phyloP scores from a whole-genome alignment of 92 coral and sea anemone genomes.

The Scolanthus callimorphus region DNA sequence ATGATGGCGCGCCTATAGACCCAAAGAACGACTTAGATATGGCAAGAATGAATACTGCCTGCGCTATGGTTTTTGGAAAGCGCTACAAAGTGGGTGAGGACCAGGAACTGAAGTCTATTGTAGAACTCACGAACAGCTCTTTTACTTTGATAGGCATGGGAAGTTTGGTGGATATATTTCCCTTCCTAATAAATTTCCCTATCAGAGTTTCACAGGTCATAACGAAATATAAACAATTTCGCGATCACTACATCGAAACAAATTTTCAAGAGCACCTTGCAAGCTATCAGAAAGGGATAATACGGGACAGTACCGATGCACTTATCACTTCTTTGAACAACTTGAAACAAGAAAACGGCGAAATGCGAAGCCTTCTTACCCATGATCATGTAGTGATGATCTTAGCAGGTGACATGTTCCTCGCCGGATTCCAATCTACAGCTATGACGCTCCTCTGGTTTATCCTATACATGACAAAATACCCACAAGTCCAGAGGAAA shows the following conservation, averaged over 20 bases:
- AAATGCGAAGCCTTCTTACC: constrained; percentile 23
- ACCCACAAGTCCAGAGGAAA: constrained; percentile 63
- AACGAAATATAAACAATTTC: constrained; percentile 57
- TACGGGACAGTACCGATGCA: constrained; percentile 85
- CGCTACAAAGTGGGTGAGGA: constrained; percentile 64
- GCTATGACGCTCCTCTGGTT: no score
- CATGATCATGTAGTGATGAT: constrained; percentile 72
- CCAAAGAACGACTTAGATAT: constrained; percentile 43
- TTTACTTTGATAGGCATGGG: background rate
- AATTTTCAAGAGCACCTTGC: constrained; percentile 57
- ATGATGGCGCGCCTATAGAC: constrained; percentile 44
- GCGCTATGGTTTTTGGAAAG: no score
- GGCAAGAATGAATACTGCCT: constrained; percentile 50
- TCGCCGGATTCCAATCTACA: constrained; percentile 76
- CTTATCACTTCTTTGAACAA: constrained; percentile 58
- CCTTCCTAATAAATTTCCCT: constrained; percentile 68
- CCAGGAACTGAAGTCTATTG: constrained; percentile 55
- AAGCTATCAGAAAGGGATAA: constrained; percentile 60
- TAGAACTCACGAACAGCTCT: background rate
- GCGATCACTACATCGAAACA: constrained; percentile 59
- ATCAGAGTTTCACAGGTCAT: constrained; percentile 39
- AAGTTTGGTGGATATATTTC: constrained; percentile 70
- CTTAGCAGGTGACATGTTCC: constrained; percentile 57
- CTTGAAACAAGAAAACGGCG: constrained; percentile 30
- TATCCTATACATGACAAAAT: constrained; percentile 57